Percentiles rank a stretch among this genome's conserved stretches.
These are phyloP conservation scores for Pandemis corylana DNA, from an alignment of 2,888 invertebrate species.

Conservation along the genomic window DNA sequence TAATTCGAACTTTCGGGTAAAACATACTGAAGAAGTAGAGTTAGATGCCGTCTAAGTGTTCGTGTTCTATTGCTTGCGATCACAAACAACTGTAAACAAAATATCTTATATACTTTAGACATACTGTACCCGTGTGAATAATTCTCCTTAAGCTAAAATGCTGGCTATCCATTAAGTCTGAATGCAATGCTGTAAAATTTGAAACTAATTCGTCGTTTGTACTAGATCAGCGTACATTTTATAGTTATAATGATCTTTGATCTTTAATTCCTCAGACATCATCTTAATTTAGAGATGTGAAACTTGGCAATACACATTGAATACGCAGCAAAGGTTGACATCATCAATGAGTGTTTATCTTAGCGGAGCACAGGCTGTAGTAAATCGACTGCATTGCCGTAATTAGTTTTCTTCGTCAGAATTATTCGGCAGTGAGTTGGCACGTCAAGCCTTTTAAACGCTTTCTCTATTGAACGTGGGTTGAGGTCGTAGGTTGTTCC, in stretches of 20 bases:
- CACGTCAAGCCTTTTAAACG: conserved; percentile 20
- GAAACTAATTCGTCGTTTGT: conserved; percentile 14
- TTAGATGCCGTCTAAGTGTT: too few species aligned
- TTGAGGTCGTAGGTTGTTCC: conserved; percentile 63
- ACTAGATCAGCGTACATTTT: conserved; percentile 8
- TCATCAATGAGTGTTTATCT: conserved; percentile 47
- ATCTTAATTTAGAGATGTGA: conserved; percentile 60
- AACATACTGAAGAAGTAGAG: too few species aligned
- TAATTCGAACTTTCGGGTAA: too few species aligned
- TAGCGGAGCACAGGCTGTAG: background rate
- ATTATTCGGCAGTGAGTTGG: background rate
- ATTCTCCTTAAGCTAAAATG: conserved; percentile 12
- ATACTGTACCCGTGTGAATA: conserved; percentile 23
- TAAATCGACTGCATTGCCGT: background rate
- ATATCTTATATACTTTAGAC: background rate
- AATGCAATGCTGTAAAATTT: conserved; percentile 33
- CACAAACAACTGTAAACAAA: background rate
- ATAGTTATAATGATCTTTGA: conserved; percentile 30
- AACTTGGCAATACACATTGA: conserved; percentile 63
- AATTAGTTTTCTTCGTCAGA: background rate
- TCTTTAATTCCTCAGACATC: conserved; percentile 36
- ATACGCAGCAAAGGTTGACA: conserved; percentile 54
- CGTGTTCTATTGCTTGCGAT: too few species aligned
- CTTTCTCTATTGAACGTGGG: conserved; percentile 61
- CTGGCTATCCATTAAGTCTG: conserved; percentile 17